Evolutionary conservation across 2,797 vertebrate genomes (phyloP).

Genomic region (Choloepus didactylus): DNA sequence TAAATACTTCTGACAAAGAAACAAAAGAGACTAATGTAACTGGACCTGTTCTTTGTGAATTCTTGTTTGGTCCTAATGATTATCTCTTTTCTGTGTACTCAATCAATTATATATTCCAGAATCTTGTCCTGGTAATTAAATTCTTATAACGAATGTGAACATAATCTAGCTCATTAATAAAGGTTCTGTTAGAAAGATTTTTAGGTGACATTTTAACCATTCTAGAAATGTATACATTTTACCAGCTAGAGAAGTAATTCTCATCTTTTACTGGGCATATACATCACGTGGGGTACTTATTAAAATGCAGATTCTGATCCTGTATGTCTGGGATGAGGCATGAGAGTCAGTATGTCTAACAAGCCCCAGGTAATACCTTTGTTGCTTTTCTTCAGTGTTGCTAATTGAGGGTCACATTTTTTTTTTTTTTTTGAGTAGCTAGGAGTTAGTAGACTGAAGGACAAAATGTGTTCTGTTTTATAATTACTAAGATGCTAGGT

Average conservation of each 20-base stretch:
- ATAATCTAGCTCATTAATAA: constrained; percentile 18
- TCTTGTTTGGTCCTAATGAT: constrained; percentile 44
- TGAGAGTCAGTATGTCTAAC: not conserved
- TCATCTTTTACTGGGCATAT: constrained; percentile 63
- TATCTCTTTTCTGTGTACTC: not conserved
- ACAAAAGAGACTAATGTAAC: not conserved
- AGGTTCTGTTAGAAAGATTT: constrained; percentile 66
- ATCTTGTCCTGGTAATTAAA: constrained; percentile 32
- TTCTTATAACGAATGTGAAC: not conserved
- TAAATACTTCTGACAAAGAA: constrained; percentile 31
- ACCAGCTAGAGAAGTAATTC: constrained; percentile 80
- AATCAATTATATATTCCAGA: not conserved
- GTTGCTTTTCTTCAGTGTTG: not conserved
- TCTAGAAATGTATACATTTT: constrained; percentile 83
- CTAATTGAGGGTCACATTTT: not conserved
- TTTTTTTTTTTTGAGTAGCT: not conserved
- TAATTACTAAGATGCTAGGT: constrained; percentile 81
- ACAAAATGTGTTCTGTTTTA: constrained; percentile 81
- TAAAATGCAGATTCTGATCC: constrained; percentile 35
- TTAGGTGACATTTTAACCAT: constrained; percentile 74
- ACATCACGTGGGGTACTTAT: not conserved
- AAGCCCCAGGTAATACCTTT: not conserved
- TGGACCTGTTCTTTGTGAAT: not conserved
- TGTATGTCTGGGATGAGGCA: not conserved
- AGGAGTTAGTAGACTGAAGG: constrained; percentile 68